Percentiles rank a stretch among this genome's conserved stretches.
Evolutionary conservation across 1,140 invertebrate species (phyloP).

Genomic region (Cotesia chilonis): DNA sequence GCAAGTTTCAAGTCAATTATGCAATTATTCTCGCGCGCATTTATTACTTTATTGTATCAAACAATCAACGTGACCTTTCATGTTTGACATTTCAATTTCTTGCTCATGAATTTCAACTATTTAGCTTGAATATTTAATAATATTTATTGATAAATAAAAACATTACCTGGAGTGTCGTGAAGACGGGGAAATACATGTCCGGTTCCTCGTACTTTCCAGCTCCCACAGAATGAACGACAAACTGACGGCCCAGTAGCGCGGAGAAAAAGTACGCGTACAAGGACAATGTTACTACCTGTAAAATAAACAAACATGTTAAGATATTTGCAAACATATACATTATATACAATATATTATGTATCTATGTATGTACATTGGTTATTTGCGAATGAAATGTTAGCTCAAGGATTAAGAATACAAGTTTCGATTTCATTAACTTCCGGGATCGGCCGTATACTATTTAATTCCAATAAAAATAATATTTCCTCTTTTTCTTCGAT

Average conservation of each 20-base stretch:
- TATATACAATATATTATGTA: background rate
- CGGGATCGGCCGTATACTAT: constrained; percentile 15
- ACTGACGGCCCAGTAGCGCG: constrained; percentile 83
- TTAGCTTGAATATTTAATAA: background rate
- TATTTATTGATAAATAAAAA: constrained; percentile 27
- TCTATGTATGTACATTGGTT: background rate
- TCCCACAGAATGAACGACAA: constrained; percentile 67
- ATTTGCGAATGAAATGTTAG: background rate
- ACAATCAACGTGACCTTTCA: constrained; percentile 16
- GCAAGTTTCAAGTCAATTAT: constrained; percentile 6
- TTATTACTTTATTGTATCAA: background rate
- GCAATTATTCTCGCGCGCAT: constrained; percentile 2
- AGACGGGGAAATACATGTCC: constrained; percentile 92
- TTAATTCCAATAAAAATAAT: too few species aligned
- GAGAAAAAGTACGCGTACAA: constrained; percentile 92
- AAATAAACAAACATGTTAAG: constrained; percentile 46
- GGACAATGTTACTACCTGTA: constrained; percentile 89
- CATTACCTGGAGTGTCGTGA: constrained; percentile 86
- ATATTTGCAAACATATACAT: background rate
- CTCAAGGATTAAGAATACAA: constrained; percentile 7
- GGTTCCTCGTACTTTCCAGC: constrained; percentile 74
- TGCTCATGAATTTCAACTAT: constrained; percentile 19
- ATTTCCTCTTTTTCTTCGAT: too few species aligned
- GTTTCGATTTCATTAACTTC: constrained; percentile 23
- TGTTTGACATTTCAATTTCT: constrained; percentile 10